A percentile compares a stretch with the other conserved stretches of the same genome.
phyloP scores from a whole-genome alignment of 2,888 invertebrate species.

The Tenthredo scrophulariae region DNA sequence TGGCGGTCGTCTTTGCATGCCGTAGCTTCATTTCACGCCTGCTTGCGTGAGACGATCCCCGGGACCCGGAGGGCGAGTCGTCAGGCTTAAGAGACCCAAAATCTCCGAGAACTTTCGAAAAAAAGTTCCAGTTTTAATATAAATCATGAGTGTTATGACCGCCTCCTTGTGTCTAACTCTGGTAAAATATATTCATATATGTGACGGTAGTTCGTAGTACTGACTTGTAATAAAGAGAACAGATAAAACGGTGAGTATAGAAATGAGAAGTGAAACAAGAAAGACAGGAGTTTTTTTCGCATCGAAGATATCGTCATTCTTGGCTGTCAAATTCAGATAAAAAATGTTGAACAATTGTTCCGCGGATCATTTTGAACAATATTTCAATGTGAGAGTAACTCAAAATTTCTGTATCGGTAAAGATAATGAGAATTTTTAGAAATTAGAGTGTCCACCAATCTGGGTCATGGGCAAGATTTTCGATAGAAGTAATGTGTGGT shows the following conservation, averaged over 20 bases:
- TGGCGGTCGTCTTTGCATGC: slow-evolving; percentile 62
- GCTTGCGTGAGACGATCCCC: slow-evolving; percentile 62
- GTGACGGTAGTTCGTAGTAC: background rate
- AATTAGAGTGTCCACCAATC: slow-evolving; percentile 5
- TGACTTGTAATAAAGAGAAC: background rate
- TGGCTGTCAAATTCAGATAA: background rate
- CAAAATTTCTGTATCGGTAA: background rate
- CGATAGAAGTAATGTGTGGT: slow-evolving; percentile 35
- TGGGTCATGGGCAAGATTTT: slow-evolving; percentile 38
- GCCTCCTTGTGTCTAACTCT: slow-evolving; percentile 52
- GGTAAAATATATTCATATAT: background rate
- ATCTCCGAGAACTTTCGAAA: background rate
- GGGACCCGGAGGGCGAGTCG: slow-evolving; percentile 39
- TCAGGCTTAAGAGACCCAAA: slow-evolving; percentile 18
- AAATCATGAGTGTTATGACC: slow-evolving; percentile 52
- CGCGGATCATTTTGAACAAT: background rate
- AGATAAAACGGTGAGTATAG: background rate
- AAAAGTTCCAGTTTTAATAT: slow-evolving; percentile 42
- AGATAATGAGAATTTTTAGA: background rate
- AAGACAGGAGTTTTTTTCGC: background rate
- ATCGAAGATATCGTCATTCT: background rate
- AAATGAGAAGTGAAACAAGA: background rate
- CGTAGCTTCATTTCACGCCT: slow-evolving; percentile 71
- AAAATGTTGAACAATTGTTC: background rate
- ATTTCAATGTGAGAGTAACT: background rate